Evolutionary conservation across 2,113 vertebrate species (phyloP).

Genomic region (Planiliza haematocheilus): DNA sequence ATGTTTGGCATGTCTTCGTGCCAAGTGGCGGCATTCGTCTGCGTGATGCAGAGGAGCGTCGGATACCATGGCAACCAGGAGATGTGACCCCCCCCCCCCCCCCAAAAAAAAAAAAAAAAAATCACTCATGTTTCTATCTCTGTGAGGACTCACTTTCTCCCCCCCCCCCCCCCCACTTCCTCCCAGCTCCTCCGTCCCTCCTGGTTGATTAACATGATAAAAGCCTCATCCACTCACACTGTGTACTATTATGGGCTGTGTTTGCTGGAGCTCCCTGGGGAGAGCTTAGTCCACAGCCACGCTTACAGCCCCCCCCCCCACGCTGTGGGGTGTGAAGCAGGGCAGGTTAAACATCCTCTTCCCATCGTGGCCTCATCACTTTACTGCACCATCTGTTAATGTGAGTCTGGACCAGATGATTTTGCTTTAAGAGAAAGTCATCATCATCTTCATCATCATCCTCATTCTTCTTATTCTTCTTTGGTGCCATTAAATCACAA

Average conservation of each 20-base stretch:
- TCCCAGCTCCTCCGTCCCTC: too few relatives aligned
- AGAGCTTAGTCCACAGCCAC: slow-evolving; percentile 30
- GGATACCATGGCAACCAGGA: slow-evolving; percentile 34
- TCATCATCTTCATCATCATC: too few relatives aligned
- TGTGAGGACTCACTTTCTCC: too few relatives aligned
- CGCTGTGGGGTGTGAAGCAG: neutral
- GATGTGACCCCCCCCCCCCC: neutral
- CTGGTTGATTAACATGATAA: slow-evolving; percentile 49
- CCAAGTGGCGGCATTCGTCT: slow-evolving; percentile 29
- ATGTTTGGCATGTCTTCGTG: slow-evolving; percentile 24
- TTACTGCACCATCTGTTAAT: slow-evolving; percentile 16
- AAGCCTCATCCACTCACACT: slow-evolving; percentile 15
- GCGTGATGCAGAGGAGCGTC: slow-evolving; percentile 36
- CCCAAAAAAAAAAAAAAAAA: too few relatives aligned
- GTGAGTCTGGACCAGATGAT: too few relatives aligned
- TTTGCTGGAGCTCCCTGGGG: slow-evolving; percentile 37
- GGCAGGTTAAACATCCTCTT: slow-evolving; percentile 3
- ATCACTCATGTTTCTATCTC: too few relatives aligned
- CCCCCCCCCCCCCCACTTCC: too few relatives aligned
- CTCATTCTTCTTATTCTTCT: too few relatives aligned
- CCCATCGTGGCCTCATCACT: neutral
- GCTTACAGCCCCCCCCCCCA: slow-evolving; percentile 7
- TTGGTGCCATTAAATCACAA: too few relatives aligned
- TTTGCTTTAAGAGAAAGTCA: too few relatives aligned
- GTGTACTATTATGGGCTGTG: slow-evolving; percentile 4